Evolutionary conservation across 2,113 vertebrate species (phyloP).

Genomic region (Synodontis membranacea): DNA sequence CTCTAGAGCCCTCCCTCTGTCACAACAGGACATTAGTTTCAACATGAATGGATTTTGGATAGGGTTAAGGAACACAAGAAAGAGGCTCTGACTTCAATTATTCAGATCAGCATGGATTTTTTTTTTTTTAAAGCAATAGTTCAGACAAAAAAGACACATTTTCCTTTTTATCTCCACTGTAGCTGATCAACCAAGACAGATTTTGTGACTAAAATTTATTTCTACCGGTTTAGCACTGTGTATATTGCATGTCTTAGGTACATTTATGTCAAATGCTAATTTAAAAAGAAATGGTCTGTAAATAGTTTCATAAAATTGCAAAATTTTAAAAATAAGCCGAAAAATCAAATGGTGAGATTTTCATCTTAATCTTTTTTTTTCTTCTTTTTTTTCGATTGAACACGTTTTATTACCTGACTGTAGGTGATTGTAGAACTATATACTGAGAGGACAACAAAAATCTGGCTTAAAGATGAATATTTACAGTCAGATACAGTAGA

Average conservation of each 20-base stretch:
- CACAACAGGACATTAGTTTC: constrained; percentile 26
- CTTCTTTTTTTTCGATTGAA: no score
- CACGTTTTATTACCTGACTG: neutral
- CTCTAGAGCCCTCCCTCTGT: constrained; percentile 40
- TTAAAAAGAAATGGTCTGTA: neutral
- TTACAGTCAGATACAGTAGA: no score
- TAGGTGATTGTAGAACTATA: neutral
- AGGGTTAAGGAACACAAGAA: neutral
- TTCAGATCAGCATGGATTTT: constrained; percentile 29
- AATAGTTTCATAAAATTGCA: no score
- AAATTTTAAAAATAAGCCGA: neutral
- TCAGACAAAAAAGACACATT: neutral
- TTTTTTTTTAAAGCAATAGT: neutral
- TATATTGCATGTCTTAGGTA: neutral
- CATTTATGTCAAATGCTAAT: neutral
- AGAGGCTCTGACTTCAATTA: constrained; percentile 44
- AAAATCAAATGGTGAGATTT: neutral
- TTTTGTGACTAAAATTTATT: neutral
- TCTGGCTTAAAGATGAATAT: neutral
- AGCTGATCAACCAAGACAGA: neutral
- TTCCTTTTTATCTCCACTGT: neutral
- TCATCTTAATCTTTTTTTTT: neutral
- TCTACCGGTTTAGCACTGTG: neutral
- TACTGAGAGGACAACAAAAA: neutral
- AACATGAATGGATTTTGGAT: neutral